Base-by-base conservation (phyloP, 2,113 vertebrate genomes). In the Cichladusa arquata region DNA sequence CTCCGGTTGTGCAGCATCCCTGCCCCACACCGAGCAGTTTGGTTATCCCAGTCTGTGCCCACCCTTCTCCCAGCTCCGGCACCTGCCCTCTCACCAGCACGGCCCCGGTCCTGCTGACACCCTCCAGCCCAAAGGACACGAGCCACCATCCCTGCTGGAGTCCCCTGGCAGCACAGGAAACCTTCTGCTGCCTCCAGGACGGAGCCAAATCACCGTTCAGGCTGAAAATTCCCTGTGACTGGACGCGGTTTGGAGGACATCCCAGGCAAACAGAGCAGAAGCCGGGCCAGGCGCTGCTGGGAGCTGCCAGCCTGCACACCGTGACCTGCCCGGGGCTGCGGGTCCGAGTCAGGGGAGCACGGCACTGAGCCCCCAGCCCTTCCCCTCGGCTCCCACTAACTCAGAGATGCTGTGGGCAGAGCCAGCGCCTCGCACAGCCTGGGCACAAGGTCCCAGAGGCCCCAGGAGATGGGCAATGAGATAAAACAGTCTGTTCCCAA, bases 171-270 rank as follows among this genome's bases (percentile, higher is more conserved):
- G 61, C 14, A 1, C 34, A 0, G 66, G 76, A 64, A 94, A 62
- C 94, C 94, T 95, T 95, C 95, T 96, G 94, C 86, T 83, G 1
- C 94, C 74, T 85, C 26, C 62, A 29, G 82, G 86, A 80, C 3
- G 3, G 42, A 92, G 95, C 95, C 95, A 96, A 93, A 93, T 97
- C 96, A 86, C 58, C 50, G 2, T 0, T 94, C 90, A 93, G 85
- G 92, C 96, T 96, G 96, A 94, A 93, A 97, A 95, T 90, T 73
- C 90, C 81, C 88, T 70, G 71, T 90, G 96, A 93, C 96, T 88
- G 86, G 82, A 36, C 29, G 0, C 16, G 1, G 25, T 29, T 88
- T 95, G 95, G 94, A 95, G 90, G 58, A 50, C 7, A 1, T 88
- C 86, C 92, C 95, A 86, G 86, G 92, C 86, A 90, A 77, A 76